A percentile compares a stretch with the other conserved stretches of the same genome.
Conservation (phyloP, 2,797 vertebrate genomes). For the Acanthopagrus latus region DNA sequence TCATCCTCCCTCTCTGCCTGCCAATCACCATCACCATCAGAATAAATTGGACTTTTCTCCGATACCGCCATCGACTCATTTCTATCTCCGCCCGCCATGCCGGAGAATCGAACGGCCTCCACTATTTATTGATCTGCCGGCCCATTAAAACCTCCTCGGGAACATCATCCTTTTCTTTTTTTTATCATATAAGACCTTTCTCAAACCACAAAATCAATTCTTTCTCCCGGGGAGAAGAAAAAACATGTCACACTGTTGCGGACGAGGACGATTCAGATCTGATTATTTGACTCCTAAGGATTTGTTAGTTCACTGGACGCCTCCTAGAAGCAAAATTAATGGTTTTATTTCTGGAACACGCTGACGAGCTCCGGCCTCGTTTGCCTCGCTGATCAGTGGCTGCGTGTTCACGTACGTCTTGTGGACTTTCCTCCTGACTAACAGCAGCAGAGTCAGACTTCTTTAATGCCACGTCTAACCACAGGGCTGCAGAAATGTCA, state of each 20-base stretch:
- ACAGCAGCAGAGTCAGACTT: conserved; percentile 28
- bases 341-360: neutral
- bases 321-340: neutral
- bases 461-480: conserved; percentile 67
- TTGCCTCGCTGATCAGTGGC: neutral
- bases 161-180: conserved; percentile 31
- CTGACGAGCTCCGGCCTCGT: neutral
- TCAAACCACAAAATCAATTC: conserved; percentile 40
- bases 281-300: conserved; percentile 4
- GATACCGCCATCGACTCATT: conserved; percentile 57
- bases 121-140: conserved; percentile 64
- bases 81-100: conserved; percentile 51
- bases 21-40: conserved; percentile 54
- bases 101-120: conserved; percentile 27
- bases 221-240: conserved; percentile 9
- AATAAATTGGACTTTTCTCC: conserved; percentile 62
- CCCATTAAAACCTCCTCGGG: conserved; percentile 54
- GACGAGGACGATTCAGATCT: conserved; percentile 12
- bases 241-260: conserved; percentile 21
- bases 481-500: conserved; percentile 70
- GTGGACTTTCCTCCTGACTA: conserved; percentile 30
- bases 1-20: conserved; percentile 18
- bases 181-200: conserved; percentile 32
- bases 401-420: neutral
- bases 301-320: neutral